Percentiles rank a stretch among this genome's conserved stretches.
These are phyloP conservation scores for Dromius quadrimaculatus DNA, from an alignment of 2,888 invertebrate genomes.

Conservation along the genomic window DNA sequence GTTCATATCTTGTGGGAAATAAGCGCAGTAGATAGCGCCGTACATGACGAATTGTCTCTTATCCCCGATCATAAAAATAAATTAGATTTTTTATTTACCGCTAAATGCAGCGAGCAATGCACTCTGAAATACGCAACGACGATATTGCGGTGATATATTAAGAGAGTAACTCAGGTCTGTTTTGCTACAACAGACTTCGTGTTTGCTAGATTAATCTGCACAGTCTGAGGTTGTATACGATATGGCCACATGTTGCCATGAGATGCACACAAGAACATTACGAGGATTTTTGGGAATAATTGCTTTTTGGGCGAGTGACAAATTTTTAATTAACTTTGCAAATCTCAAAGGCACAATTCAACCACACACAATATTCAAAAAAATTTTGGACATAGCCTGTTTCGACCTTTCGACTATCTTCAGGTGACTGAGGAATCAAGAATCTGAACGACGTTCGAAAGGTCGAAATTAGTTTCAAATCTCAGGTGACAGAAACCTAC, in stretches of 20 bases:
- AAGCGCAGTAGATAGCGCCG: constrained; percentile 27
- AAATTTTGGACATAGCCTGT: too few relatives aligned
- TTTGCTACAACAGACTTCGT: constrained; percentile 7
- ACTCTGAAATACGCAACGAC: constrained; percentile 26
- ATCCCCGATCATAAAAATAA: constrained; percentile 51
- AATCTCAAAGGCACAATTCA: not conserved
- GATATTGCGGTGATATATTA: constrained; percentile 39
- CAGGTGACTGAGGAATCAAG: too few relatives aligned
- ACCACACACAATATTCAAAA: too few relatives aligned
- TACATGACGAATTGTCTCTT: constrained; percentile 48
- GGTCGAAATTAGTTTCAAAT: too few relatives aligned
- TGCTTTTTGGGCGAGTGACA: constrained; percentile 14
- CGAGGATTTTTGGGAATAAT: constrained; percentile 12
- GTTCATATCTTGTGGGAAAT: constrained; percentile 46
- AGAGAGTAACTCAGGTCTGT: constrained; percentile 5
- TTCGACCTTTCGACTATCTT: too few relatives aligned
- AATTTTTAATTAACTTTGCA: not conserved
- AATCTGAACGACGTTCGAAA: too few relatives aligned
- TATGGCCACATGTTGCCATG: constrained; percentile 31
- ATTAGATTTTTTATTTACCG: constrained; percentile 51
- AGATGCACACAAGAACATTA: not conserved
- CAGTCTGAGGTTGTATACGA: constrained; percentile 18
- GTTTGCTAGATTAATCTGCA: constrained; percentile 32
- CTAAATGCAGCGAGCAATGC: constrained; percentile 44
- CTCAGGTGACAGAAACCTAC: too few relatives aligned